These are phyloP conservation scores for Tamias sibiricus DNA, from an alignment of 2,113 vertebrate species.

Conservation along the genomic window DNA sequence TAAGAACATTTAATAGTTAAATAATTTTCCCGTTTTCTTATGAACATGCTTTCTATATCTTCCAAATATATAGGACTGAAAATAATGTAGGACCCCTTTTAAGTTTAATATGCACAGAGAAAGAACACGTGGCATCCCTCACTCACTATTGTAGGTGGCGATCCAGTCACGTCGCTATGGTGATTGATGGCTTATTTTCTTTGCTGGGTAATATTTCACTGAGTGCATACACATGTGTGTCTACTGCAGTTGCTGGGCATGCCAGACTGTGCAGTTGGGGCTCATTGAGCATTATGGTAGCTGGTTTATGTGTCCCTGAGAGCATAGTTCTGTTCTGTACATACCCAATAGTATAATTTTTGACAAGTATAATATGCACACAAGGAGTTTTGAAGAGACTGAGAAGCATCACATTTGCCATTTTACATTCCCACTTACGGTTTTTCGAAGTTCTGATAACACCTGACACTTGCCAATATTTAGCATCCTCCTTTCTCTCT, in stretches of 20 bases:
- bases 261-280: too few relatives aligned
- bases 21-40: background rate
- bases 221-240: rapidly evolving
- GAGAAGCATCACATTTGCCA: background rate
- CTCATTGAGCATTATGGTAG: too few relatives aligned
- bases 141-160: rapidly evolving
- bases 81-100: background rate
- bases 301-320: rapidly evolving
- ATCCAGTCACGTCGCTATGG: background rate
- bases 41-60: background rate
- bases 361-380: background rate
- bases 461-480: background rate
- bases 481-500: background rate
- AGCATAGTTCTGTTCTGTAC: background rate
- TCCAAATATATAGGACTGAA: background rate
- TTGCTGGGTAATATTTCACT: background rate
- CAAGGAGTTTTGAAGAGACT: background rate
- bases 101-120: background rate
- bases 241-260: background rate
- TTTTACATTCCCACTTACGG: background rate
- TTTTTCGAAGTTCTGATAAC: background rate
- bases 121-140: background rate
- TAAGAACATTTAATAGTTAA: background rate
- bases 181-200: background rate
- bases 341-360: too few relatives aligned